These are phyloP conservation scores for Tetramorium alpestre DNA, from an alignment of 1,140 invertebrate genomes.

Conservation along the genomic window DNA sequence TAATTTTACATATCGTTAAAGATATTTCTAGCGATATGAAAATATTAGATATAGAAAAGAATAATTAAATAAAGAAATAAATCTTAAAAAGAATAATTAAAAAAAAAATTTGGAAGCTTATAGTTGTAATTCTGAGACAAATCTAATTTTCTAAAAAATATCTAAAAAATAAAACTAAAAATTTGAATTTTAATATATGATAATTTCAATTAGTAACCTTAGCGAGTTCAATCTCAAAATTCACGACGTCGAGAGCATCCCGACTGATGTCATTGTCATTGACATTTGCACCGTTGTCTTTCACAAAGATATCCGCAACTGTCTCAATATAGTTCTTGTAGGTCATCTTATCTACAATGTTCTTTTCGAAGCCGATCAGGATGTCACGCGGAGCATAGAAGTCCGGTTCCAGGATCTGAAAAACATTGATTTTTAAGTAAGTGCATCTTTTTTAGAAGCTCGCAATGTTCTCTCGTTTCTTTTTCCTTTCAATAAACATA, in stretches of 20 bases:
- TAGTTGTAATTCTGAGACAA: neutral
- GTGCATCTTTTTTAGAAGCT: neutral
- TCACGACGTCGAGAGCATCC: neutral
- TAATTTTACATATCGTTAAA: neutral
- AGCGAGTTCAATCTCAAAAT: constrained; percentile 27
- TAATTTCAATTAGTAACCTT: neutral
- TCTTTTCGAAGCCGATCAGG: neutral
- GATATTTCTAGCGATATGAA: neutral
- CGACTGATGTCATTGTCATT: neutral
- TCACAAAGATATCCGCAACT: neutral
- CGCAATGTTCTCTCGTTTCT: neutral
- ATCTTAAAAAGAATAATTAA: neutral
- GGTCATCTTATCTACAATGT: neutral
- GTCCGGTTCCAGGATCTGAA: neutral
- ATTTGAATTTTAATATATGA: neutral
- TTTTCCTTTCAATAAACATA: neutral
- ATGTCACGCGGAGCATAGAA: neutral
- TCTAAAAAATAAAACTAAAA: neutral
- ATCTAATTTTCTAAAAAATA: too few species aligned
- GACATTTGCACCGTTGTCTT: neutral
- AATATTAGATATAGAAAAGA: neutral
- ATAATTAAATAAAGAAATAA: neutral
- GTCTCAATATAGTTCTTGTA: neutral
- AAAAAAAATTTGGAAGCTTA: neutral
- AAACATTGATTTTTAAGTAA: neutral